Conservation (phyloP, 2,888 invertebrate genomes). For the Mayetiola destructor region DNA sequence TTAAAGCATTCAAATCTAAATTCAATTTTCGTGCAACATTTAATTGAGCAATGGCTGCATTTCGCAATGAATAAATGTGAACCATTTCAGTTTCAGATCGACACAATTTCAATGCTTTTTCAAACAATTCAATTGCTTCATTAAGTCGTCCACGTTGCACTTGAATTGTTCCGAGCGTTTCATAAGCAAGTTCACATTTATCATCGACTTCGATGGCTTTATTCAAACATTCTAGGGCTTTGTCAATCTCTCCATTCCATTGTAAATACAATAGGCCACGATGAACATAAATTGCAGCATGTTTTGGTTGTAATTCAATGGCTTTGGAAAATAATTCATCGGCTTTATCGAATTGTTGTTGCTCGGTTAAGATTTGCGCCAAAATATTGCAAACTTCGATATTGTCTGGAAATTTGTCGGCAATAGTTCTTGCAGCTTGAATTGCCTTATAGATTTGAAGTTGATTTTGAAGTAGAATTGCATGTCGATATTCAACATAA, state of each 20-base stretch:
- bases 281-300: constrained; percentile 77
- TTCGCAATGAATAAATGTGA: constrained; percentile 75
- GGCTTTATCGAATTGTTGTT: constrained; percentile 68
- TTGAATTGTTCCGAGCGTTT: constrained; percentile 87
- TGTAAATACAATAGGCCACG: constrained; percentile 70
- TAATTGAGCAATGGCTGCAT: constrained; percentile 80
- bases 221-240: constrained; percentile 60
- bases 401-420: constrained; percentile 67
- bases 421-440: constrained; percentile 56
- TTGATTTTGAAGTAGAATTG: constrained; percentile 45
- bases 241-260: constrained; percentile 69
- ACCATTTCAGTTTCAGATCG: constrained; percentile 80
- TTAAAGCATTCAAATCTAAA: too few species aligned
- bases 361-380: constrained; percentile 81
- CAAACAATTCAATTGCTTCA: constrained; percentile 70
- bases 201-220: constrained; percentile 77
- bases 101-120: constrained; percentile 72
- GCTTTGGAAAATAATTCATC: constrained; percentile 70
- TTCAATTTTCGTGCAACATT: constrained; percentile 66
- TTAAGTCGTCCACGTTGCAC: constrained; percentile 74
- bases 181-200: constrained; percentile 88
- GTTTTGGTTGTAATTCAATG: constrained; percentile 63
- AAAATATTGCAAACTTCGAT: constrained; percentile 77
- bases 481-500: constrained; percentile 70
- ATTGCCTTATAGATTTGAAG: constrained; percentile 49